A percentile compares a stretch with the other conserved stretches of the same genome.
These are phyloP conservation scores for Zaprionus inermis DNA, from an alignment of 1,140 invertebrate species.

Conservation along the genomic window DNA sequence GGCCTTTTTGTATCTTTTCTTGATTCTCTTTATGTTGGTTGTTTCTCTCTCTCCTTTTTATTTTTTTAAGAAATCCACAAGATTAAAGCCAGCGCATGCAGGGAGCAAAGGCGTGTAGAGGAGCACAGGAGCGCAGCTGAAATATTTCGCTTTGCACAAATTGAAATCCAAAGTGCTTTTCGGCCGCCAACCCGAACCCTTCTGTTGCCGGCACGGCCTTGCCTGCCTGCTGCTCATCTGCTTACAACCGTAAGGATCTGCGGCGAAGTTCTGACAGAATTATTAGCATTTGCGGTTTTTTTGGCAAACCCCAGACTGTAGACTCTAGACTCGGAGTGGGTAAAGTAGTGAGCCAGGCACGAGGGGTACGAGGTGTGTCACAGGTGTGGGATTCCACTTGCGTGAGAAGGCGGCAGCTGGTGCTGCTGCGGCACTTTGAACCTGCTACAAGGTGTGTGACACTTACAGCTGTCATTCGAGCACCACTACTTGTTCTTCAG, in stretches of 20 bases:
- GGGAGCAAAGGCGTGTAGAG: background rate
- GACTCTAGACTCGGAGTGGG: background rate
- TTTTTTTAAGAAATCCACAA: slow-evolving; percentile 68
- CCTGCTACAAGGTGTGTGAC: slow-evolving; percentile 21
- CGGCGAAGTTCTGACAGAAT: slow-evolving; percentile 71
- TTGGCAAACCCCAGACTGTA: slow-evolving; percentile 16
- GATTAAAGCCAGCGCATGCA: slow-evolving; percentile 70
- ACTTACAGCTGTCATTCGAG: slow-evolving; percentile 20
- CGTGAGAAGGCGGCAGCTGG: slow-evolving; percentile 65
- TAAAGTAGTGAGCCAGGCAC: background rate
- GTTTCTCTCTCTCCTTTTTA: background rate
- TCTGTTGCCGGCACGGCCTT: slow-evolving; percentile 13
- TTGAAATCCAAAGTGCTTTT: slow-evolving; percentile 82
- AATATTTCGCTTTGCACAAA: slow-evolving; percentile 80
- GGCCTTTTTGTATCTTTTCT: slow-evolving; percentile 12
- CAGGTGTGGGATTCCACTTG: background rate
- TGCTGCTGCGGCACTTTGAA: slow-evolving; percentile 4
- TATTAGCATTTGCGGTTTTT: slow-evolving; percentile 78
- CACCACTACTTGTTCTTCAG: background rate
- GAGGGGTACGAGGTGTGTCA: background rate
- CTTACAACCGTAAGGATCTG: slow-evolving; percentile 6
- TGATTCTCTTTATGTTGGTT: background rate
- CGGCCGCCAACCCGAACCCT: slow-evolving; percentile 45
- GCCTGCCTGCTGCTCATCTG: background rate
- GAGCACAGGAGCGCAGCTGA: slow-evolving; percentile 69